Conservation (phyloP, 2,888 invertebrate species). For the Homarus gammarus region DNA sequence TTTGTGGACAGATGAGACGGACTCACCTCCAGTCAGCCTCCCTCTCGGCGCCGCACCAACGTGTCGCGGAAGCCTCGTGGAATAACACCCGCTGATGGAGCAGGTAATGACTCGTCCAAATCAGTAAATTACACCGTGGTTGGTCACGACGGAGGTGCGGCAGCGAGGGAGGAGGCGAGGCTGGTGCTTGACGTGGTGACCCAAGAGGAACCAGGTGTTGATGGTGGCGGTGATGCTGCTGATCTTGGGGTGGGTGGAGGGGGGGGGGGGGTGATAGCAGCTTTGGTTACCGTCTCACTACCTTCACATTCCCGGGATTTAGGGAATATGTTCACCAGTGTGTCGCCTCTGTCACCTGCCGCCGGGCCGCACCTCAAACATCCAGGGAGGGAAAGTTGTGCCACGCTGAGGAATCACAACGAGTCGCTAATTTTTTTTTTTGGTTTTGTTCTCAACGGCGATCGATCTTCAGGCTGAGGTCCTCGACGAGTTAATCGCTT, state of each 20-base stretch:
- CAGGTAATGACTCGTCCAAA: not conserved
- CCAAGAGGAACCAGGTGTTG: not conserved
- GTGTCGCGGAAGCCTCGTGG: not conserved
- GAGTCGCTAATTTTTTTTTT: too few species aligned
- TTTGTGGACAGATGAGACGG: constrained; percentile 17
- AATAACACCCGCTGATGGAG: not conserved
- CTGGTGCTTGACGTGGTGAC: too few species aligned
- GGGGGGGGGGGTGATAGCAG: too few species aligned
- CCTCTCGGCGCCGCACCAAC: not conserved
- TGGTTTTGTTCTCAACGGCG: not conserved
- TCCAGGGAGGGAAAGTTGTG: not conserved
- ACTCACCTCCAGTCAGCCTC: not conserved
- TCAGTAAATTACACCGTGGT: not conserved
- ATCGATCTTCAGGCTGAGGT: not conserved
- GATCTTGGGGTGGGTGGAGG: not conserved
- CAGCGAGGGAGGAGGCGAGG: not conserved
- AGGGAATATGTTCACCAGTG: too few species aligned
- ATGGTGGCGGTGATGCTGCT: not conserved
- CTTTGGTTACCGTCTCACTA: not conserved
- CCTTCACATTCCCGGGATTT: too few species aligned
- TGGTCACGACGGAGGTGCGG: not conserved
- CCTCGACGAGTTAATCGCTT: not conserved
- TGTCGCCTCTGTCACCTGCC: too few species aligned
- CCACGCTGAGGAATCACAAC: not conserved
- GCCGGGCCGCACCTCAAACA: too few species aligned